phyloP scores from a whole-genome alignment of 2,113 vertebrate species.

The Microcebus griseorufus region DNA sequence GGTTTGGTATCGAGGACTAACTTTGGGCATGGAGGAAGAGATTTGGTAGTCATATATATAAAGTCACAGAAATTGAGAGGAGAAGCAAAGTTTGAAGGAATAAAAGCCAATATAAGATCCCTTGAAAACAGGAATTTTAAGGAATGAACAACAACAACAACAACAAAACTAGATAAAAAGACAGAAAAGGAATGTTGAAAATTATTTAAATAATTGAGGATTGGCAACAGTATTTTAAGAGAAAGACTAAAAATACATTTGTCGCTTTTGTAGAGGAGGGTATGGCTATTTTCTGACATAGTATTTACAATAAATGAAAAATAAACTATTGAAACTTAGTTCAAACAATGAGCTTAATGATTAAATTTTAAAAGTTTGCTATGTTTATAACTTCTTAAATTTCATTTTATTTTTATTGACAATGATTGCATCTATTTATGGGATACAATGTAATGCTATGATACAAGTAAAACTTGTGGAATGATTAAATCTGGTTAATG shows the following conservation, averaged over 20 bases:
- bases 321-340: neutral
- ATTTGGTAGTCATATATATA: neutral
- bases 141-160: neutral
- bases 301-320: neutral
- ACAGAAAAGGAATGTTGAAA: neutral
- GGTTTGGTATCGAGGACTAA: neutral
- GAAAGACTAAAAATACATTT: neutral
- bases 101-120: neutral
- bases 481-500: neutral
- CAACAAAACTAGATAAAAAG: neutral
- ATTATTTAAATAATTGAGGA: neutral
- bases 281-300: neutral
- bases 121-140: neutral
- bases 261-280: neutral
- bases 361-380: neutral
- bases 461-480: neutral
- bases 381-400: neutral
- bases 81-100: neutral
- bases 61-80: neutral
- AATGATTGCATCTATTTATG: neutral
- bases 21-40: neutral
- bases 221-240: neutral
- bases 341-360: neutral
- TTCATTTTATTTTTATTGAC: neutral
- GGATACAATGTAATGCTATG: neutral